Base-by-base conservation (phyloP, 2,888 invertebrate genomes). In the Hirtodrosophila confusa region DNA sequence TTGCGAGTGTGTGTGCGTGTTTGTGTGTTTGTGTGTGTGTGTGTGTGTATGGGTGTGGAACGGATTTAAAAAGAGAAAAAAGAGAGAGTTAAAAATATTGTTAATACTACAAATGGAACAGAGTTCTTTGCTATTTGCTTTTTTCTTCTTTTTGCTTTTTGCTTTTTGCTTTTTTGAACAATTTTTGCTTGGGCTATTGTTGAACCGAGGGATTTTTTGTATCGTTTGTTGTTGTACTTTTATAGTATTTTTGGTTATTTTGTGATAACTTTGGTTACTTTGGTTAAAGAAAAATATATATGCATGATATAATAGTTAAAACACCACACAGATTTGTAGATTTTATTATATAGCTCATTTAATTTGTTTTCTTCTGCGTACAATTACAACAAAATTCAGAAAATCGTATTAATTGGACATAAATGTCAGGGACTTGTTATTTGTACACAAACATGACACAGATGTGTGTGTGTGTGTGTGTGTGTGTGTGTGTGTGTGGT, bases 1-100 rank as follows among this genome's bases (percentile, higher is more conserved):
- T 17, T 43, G 40, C 49, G 17, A 17, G 47, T 51, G 17, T 63
- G 47, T 48, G 40, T 63, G 63, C 60, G 63, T 47, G 53, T 64
- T 6, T 47, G n/a, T n/a, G n/a, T 37, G 36, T 50, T 40, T 56
- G 48, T 37, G 41, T 33, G 43, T 62, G 49, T 54, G 44, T 51
- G 55, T 64, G 35, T 45, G 44, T 56, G 35, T 43, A 50, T 57
- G 61, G 63, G 54, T 65, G 73, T 71, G 66, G 78, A 74, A 69
- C 73, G 71, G 67, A 68, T 80, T 80, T 87, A 80, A 75, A 87
- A 87, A 86, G 82, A 86, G 82, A 87, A 78, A 87, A 85, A 83
- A 87, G 85, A 83, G 75, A 83, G 85, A 83, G 75, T 87, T 83
- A 83, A 87, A 82, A 80, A 80, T 80, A 68, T 85, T 86, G 80